Percentiles rank a stretch among this genome's conserved stretches.
These are phyloP conservation scores for Gambelia wislizenii DNA, from an alignment of 2,797 vertebrate species.

Conservation along the genomic window DNA sequence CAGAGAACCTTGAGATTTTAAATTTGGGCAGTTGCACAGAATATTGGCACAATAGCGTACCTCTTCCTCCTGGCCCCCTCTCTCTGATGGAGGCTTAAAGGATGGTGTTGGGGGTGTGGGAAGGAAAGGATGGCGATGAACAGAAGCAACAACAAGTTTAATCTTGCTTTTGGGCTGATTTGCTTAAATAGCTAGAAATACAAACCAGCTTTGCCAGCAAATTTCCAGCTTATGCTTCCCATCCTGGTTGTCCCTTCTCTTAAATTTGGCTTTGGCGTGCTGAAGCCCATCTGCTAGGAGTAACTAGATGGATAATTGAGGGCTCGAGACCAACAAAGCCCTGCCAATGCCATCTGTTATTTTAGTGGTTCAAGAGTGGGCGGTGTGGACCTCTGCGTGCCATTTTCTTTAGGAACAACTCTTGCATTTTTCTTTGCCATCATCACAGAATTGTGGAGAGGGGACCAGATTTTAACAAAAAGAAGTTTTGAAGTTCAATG, in stretches of 20 bases:
- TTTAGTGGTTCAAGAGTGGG: constrained; percentile 46
- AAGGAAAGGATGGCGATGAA: constrained; percentile 2
- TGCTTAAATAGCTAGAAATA: constrained; percentile 61
- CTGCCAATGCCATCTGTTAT: constrained; percentile 75
- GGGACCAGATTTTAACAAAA: background rate
- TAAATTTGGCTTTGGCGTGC: constrained; percentile 73
- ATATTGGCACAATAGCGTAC: background rate
- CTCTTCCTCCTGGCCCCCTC: background rate
- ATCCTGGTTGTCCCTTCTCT: constrained; percentile 68
- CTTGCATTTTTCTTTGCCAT: constrained; percentile 52
- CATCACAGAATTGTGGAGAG: background rate
- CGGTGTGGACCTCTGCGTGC: constrained; percentile 36
- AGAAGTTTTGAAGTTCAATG: background rate
- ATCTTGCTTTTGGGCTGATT: constrained; percentile 54
- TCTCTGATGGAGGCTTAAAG: background rate
- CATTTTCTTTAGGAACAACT: constrained; percentile 63
- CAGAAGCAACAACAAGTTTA: constrained; percentile 52
- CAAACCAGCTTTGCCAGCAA: constrained; percentile 52
- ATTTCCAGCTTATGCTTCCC: constrained; percentile 65
- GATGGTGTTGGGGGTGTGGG: background rate
- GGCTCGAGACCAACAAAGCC: constrained; percentile 58
- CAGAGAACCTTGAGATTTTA: constrained; percentile 24
- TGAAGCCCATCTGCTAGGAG: constrained; percentile 76
- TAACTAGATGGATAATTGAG: constrained; percentile 74
- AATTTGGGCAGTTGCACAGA: background rate